Evolutionary conservation across 2,888 invertebrate species (phyloP).

Genomic region (Lasioglossum villosulum): DNA sequence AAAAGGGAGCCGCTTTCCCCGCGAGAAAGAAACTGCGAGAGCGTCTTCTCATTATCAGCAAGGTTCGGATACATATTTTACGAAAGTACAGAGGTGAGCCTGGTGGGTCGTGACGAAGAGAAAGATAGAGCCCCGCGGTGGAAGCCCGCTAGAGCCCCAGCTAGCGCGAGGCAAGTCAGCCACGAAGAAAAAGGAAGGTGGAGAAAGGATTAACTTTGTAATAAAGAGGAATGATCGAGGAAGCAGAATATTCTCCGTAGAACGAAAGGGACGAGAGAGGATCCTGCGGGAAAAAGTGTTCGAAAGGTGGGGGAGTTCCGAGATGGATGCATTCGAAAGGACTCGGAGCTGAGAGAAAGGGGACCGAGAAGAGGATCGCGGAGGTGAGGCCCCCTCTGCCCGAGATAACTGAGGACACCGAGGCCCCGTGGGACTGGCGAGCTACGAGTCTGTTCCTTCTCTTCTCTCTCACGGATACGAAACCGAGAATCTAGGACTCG

Average conservation of each 20-base stretch:
- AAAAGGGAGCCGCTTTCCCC: conserved; percentile 17
- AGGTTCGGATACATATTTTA: conserved; percentile 57
- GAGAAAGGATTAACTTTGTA: conserved; percentile 61
- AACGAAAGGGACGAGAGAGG: conserved; percentile 18
- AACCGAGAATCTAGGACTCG: conserved; percentile 78
- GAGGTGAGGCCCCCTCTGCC: conserved; percentile 65
- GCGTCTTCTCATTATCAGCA: conserved; percentile 62
- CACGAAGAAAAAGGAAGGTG: conserved; percentile 15
- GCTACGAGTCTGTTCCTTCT: conserved; percentile 69
- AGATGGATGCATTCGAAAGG: conserved; percentile 71
- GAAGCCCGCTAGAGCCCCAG: background rate
- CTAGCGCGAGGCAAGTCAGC: background rate
- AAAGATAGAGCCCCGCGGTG: conserved; percentile 48
- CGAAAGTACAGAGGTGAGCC: conserved; percentile 59
- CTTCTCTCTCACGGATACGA: conserved; percentile 78
- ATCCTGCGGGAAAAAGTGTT: conserved; percentile 11
- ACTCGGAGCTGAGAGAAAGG: conserved; percentile 70
- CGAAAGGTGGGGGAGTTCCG: conserved; percentile 27
- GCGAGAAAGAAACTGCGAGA: conserved; percentile 9
- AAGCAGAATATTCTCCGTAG: conserved; percentile 29
- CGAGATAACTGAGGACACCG: conserved; percentile 74
- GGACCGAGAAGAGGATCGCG: conserved; percentile 67
- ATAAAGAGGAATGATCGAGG: conserved; percentile 53
- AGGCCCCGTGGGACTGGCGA: conserved; percentile 77
- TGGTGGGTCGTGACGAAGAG: conserved; percentile 62